Evolutionary conservation across 1,140 invertebrate species (phyloP).

Genomic region (Bombus vancouverensis): DNA sequence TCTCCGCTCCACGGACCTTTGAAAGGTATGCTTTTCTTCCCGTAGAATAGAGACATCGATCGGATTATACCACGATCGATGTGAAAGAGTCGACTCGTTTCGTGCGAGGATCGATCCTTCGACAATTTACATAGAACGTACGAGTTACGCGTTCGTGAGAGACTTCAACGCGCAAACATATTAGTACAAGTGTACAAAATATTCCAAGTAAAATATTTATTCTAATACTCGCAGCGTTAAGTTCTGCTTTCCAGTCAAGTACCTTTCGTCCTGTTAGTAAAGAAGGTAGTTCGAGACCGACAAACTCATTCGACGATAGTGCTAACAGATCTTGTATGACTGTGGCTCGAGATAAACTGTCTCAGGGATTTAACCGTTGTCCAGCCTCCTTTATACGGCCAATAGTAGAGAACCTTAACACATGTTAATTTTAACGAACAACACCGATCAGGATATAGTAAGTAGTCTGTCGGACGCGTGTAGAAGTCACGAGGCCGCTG

Average conservation of each 20-base stretch:
- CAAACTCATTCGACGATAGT: neutral
- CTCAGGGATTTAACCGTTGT: too few species aligned
- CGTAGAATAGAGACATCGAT: neutral
- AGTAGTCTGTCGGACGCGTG: neutral
- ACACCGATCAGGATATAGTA: neutral
- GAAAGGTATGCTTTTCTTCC: neutral
- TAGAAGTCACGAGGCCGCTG: conserved; percentile 38
- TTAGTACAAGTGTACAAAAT: neutral
- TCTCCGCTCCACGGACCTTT: neutral
- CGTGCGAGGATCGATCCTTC: too few species aligned
- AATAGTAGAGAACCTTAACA: conserved; percentile 22
- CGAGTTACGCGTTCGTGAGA: neutral
- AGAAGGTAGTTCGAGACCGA: neutral
- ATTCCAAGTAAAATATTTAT: neutral
- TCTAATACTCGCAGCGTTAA: neutral
- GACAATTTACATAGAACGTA: too few species aligned
- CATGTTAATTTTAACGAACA: conserved; percentile 42
- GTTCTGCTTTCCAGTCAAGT: too few species aligned
- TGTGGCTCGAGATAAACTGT: neutral
- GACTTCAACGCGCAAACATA: too few species aligned
- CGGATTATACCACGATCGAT: neutral
- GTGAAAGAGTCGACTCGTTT: neutral
- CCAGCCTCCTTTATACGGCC: too few species aligned
- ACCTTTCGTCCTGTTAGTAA: too few species aligned
- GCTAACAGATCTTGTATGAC: neutral